Base-by-base conservation (phyloP, 2,888 invertebrate species). In the Dendrolimus pini region DNA sequence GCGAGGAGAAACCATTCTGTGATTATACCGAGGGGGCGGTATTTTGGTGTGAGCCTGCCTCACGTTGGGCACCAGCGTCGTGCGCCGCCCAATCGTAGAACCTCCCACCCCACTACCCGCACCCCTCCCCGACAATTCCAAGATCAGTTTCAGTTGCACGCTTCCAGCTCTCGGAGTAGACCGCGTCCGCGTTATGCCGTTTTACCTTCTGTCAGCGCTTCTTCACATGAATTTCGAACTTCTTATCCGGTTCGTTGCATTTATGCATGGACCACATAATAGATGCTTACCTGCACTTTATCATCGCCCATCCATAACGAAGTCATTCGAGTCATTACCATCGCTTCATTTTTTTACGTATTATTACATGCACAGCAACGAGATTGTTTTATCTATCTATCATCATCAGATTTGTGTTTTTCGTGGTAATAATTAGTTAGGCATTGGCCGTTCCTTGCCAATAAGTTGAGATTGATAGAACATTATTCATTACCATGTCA, bases 171-270 rank as follows among this genome's bases (percentile, higher is more conserved):
- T 67, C 78, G 77, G 72, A 78, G 78, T 75, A 73, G 73, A 73
- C 67, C 83, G 88, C 80, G 86, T 82, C 82, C 80, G 87, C 83
- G 89, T 77, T 78, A 89, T 89, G 89, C 80, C 80, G 85, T 73
- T 75, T 74, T 65, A 74, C 71, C 77, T 77, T 71, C 80, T 80
- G 85, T 75, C 86, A 79, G 83, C 81, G 83, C 78, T 79, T 75
- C 85, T 77, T 70, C 85, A 84, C 82, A 83, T 83, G 82, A 87
- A 82, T 80, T 74, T 82, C 77, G 82, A 79, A 74, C 85, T 80
- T 75, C 80, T 75, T 77, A 72, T 74, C 83, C 81, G 89, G 89
- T 90, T 89, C 89, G 89, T 90, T 85, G 89, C 89, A 83, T 80
- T 75, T 72, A 83, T 85, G 89, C 89, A 90, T 89, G 89, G 77